phyloP scores from a whole-genome alignment of 2,113 vertebrate species.

The Benitochromis conjunctus region DNA sequence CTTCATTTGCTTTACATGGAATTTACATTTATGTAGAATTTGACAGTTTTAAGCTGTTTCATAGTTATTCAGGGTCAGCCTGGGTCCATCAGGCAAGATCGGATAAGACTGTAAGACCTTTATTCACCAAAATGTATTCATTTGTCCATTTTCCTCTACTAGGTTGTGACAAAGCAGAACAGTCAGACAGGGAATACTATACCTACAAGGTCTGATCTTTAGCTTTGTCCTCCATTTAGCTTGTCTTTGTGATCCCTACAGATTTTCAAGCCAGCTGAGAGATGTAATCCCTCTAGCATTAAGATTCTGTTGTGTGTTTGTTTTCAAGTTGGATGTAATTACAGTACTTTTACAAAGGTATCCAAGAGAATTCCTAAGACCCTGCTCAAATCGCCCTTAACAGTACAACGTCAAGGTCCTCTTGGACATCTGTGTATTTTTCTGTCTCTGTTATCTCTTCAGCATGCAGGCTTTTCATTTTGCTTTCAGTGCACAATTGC shows the following conservation, averaged over 20 bases:
- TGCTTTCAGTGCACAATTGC: background rate
- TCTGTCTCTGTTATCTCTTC: background rate
- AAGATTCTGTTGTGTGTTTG: background rate
- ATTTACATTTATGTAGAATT: background rate
- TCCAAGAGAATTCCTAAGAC: background rate
- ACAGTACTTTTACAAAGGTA: background rate
- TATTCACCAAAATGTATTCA: background rate
- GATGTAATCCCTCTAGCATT: background rate
- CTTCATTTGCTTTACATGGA: background rate
- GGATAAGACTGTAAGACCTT: background rate
- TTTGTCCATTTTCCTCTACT: background rate
- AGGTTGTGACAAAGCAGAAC: background rate
- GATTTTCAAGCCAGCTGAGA: background rate
- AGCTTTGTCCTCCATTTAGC: background rate
- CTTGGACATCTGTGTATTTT: background rate
- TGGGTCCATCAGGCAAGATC: background rate
- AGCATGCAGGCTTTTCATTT: background rate
- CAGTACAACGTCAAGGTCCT: background rate
- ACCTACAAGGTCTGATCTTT: background rate
- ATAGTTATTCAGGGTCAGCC: background rate
- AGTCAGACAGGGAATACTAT: background rate
- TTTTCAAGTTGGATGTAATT: background rate
- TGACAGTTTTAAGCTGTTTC: background rate
- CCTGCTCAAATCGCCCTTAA: background rate
- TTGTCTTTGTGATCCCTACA: background rate